phyloP scores from a whole-genome alignment of 1,140 invertebrate species.

The Tribolium castaneum region DNA sequence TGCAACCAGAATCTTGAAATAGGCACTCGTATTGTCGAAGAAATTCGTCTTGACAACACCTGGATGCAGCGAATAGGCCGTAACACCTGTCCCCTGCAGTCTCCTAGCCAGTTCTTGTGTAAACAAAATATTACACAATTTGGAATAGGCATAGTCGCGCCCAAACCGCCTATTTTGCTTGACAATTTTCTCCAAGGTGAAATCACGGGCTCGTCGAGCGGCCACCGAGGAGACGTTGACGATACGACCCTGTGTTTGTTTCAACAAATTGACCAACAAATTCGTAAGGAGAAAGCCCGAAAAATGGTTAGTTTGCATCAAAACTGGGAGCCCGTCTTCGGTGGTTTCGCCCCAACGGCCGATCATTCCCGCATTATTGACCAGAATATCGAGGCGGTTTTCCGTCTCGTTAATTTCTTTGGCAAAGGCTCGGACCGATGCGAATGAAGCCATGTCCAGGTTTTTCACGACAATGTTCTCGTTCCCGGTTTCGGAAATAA shows the following conservation, averaged over 20 bases:
- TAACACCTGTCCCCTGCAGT: constrained; percentile 66
- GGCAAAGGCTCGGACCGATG: constrained; percentile 72
- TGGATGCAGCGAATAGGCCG: constrained; percentile 59
- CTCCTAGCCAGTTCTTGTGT: constrained; percentile 71
- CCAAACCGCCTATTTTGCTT: constrained; percentile 4
- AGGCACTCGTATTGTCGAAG: constrained; percentile 50
- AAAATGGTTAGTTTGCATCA: constrained; percentile 69
- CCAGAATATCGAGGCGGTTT: constrained; percentile 77
- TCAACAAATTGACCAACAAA: constrained; percentile 66
- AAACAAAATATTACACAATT: constrained; percentile 77
- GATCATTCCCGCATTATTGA: constrained; percentile 83
- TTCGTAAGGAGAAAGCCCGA: constrained; percentile 69
- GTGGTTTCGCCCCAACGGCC: constrained; percentile 57
- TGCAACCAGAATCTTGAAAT: constrained; percentile 4
- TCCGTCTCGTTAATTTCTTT: constrained; percentile 73
- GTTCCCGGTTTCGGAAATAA: constrained; percentile 66
- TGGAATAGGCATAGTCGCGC: constrained; percentile 72
- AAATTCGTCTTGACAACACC: constrained; percentile 59
- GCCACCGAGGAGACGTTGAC: constrained; percentile 76
- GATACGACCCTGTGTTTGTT: constrained; percentile 71
- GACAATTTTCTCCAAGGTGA: constrained; percentile 75
- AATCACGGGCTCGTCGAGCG: constrained; percentile 68
- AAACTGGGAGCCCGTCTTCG: constrained; percentile 66
- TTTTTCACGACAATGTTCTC: constrained; percentile 70
- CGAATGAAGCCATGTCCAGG: constrained; percentile 72